These are phyloP conservation scores for Drosophila prostipennis DNA, from an alignment of 2,888 invertebrate genomes.

Conservation along the genomic window DNA sequence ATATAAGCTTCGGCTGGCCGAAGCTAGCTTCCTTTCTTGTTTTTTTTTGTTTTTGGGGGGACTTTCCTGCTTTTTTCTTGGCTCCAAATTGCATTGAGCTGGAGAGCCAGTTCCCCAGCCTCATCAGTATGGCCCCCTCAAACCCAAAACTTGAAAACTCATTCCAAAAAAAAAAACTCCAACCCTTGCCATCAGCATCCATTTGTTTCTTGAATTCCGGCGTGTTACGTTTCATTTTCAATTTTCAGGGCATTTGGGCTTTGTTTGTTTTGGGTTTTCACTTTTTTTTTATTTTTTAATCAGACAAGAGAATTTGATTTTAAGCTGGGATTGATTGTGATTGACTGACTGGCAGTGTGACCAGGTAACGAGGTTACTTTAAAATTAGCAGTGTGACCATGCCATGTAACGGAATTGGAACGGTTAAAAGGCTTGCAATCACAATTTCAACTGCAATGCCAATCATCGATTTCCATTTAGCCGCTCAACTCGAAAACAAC, in stretches of 20 bases:
- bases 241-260: constrained; percentile 70
- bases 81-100: constrained; percentile 54
- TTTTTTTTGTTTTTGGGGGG: too few species aligned
- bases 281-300: constrained; percentile 5
- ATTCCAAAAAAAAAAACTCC: neutral
- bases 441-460: constrained; percentile 1
- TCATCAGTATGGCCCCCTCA: constrained; percentile 18
- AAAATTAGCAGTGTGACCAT: neutral
- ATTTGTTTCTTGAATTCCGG: constrained; percentile 71
- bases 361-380: neutral
- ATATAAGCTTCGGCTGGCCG: too few species aligned
- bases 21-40: too few species aligned
- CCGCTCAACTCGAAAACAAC: constrained; percentile 22
- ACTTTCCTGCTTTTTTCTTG: constrained; percentile 9
- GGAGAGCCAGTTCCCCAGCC: constrained; percentile 19
- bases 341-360: neutral
- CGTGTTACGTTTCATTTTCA: constrained; percentile 72
- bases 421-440: neutral
- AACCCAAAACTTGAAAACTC: neutral
- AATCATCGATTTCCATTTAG: constrained; percentile 21
- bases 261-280: constrained; percentile 17
- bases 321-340: neutral
- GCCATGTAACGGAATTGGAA: neutral
- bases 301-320: constrained; percentile 11
- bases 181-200: constrained; percentile 50